Conservation (phyloP, 30 jellyfish, hydroid and myxozoan genomes). For the Clytia hemisphaerica region DNA sequence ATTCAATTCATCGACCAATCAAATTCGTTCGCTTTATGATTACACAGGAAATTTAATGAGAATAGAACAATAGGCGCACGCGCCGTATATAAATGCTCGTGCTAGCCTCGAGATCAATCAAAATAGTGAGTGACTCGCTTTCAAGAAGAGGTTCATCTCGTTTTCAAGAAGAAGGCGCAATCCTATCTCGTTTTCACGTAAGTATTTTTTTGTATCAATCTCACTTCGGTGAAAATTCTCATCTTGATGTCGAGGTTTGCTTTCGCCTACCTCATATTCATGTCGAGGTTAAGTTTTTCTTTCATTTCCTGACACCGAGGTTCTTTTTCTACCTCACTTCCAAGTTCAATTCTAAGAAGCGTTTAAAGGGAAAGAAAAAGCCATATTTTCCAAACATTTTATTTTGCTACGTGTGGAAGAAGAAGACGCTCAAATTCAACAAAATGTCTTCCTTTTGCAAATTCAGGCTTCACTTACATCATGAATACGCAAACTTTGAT, state of each 20-base stretch:
- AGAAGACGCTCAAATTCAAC: too few relatives aligned
- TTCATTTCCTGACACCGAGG: not conserved
- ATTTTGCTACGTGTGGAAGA: too few relatives aligned
- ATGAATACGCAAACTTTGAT: too few relatives aligned
- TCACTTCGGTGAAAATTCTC: not conserved
- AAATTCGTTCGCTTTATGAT: too few relatives aligned
- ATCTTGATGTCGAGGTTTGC: not conserved
- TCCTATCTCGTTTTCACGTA: constrained; percentile 6
- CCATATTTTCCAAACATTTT: too few relatives aligned
- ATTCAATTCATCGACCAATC: too few relatives aligned
- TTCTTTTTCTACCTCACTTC: not conserved
- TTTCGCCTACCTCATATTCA: not conserved
- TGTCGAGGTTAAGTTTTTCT: not conserved
- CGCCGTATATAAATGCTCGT: constrained; percentile 13
- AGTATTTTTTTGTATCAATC: constrained; percentile 7
- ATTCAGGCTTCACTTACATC: too few relatives aligned
- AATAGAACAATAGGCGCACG: constrained; percentile 24
- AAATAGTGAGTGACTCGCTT: not conserved
- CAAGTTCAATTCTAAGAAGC: too few relatives aligned
- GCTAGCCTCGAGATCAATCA: constrained; percentile 15
- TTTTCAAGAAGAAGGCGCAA: not conserved
- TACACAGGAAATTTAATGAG: too few relatives aligned
- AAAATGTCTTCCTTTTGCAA: too few relatives aligned
- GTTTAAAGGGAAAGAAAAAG: too few relatives aligned
- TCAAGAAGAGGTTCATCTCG: constrained; percentile 20